These are phyloP conservation scores for Drosophila punjabiensis DNA, from an alignment of 1,140 invertebrate species.

Conservation along the genomic window DNA sequence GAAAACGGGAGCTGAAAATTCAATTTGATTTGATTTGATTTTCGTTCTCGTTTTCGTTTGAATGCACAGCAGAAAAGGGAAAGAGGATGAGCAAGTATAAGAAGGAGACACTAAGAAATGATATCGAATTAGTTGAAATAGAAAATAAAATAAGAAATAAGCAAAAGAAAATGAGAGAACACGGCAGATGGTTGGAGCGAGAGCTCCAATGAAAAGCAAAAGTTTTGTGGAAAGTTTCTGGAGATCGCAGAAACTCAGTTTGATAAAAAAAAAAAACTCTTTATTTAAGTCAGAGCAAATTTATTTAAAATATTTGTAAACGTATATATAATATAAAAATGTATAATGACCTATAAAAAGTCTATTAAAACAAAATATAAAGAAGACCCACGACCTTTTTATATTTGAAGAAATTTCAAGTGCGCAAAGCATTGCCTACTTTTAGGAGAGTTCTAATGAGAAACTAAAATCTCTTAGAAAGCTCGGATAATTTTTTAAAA, in stretches of 20 bases:
- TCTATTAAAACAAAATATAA: neutral
- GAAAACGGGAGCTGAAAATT: conserved; percentile 72
- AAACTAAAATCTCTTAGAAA: neutral
- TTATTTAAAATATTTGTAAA: neutral
- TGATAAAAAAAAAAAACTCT: neutral
- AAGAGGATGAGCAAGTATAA: conserved; percentile 14
- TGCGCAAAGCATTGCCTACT: neutral
- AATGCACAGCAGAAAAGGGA: conserved; percentile 68
- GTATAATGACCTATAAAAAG: neutral
- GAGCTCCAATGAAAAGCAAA: neutral
- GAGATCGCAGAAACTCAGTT: neutral
- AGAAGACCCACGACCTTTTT: neutral
- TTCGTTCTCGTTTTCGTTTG: conserved; percentile 82
- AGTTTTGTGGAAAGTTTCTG: conserved; percentile 6
- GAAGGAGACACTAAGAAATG: conserved; percentile 61
- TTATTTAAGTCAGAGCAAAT: neutral
- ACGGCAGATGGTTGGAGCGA: neutral
- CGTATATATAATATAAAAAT: no score
- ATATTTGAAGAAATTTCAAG: neutral
- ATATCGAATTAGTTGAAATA: conserved; percentile 81
- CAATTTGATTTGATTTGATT: conserved; percentile 85
- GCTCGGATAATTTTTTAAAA: neutral
- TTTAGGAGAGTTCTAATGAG: neutral
- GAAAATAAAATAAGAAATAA: conserved; percentile 58
- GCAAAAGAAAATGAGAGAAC: neutral